A percentile compares a stretch with the other conserved stretches of the same genome.
phyloP scores from a whole-genome alignment of 2,888 invertebrate genomes.

The Megastigmus dorsalis region DNA sequence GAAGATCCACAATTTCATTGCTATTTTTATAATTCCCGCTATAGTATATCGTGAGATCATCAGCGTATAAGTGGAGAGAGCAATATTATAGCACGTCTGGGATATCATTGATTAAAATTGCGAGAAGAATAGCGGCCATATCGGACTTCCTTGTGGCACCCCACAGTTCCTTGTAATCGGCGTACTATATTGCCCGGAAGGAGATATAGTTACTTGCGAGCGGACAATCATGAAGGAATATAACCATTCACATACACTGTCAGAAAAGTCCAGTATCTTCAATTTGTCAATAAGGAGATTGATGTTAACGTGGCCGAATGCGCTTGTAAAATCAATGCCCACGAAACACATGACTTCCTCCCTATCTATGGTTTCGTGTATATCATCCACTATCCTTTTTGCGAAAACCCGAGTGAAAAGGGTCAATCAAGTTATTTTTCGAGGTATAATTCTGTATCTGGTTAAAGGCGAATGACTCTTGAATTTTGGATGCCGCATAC shows the following conservation, averaged over 20 bases:
- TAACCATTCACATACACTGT: not conserved
- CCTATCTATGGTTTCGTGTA: not conserved
- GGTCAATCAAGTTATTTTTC: not conserved
- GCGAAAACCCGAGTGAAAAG: not conserved
- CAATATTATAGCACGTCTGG: too few relatives aligned
- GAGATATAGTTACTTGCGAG: too few relatives aligned
- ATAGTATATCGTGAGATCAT: too few relatives aligned
- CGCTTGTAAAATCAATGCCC: not conserved
- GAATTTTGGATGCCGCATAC: not conserved
- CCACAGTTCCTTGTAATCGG: too few relatives aligned
- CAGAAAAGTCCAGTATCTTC: not conserved
- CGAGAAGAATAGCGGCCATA: too few relatives aligned
- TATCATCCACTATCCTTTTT: not conserved
- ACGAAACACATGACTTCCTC: not conserved
- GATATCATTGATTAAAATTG: too few relatives aligned
- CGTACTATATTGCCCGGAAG: too few relatives aligned
- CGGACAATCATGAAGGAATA: too few relatives aligned
- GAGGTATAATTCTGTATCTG: not conserved
- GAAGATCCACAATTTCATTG: too few relatives aligned
- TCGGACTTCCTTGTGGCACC: too few relatives aligned
- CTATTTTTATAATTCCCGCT: too few relatives aligned
- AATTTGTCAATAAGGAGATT: not conserved
- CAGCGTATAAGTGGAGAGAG: too few relatives aligned
- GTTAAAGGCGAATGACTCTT: not conserved
- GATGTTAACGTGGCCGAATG: not conserved